These are phyloP conservation scores for Tetraodon nigroviridis DNA, from an alignment of 2,113 vertebrate species.

Conservation along the genomic window DNA sequence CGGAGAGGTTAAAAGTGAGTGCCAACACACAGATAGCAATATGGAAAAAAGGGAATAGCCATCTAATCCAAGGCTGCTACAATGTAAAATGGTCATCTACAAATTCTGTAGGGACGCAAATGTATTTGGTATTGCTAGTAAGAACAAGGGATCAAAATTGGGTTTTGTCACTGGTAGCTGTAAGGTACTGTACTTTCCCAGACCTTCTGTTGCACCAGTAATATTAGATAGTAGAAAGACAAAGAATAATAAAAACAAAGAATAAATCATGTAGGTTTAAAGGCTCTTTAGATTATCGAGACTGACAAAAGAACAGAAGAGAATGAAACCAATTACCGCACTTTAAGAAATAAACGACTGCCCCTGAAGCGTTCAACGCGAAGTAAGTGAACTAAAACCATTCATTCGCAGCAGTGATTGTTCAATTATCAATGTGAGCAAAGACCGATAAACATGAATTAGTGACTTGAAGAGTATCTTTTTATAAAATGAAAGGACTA, in stretches of 20 bases:
- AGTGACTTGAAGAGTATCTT: not conserved
- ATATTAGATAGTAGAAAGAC: not conserved
- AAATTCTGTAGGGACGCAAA: constrained; percentile 1
- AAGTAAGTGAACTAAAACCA: not conserved
- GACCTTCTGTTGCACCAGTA: not conserved
- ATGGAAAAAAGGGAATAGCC: constrained; percentile 1
- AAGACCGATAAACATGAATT: not conserved
- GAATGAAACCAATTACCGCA: not conserved
- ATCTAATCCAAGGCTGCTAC: constrained; percentile 18
- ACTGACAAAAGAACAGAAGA: not conserved
- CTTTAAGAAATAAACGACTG: not conserved
- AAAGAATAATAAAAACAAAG: not conserved
- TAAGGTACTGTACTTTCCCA: not conserved
- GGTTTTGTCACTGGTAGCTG: constrained; percentile 4
- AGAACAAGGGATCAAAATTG: constrained; percentile 6
- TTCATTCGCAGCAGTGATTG: not conserved
- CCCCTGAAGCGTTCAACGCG: not conserved
- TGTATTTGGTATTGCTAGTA: not conserved
- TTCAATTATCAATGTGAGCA: not conserved
- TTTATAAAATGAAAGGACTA: not conserved
- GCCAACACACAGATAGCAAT: not conserved
- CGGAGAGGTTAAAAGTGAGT: not conserved
- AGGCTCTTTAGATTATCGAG: not conserved
- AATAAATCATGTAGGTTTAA: not conserved
- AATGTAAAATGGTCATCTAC: constrained; percentile 14